Base-by-base conservation (phyloP, 1,140 invertebrate species). In the Psilanteris sp. region DNA sequence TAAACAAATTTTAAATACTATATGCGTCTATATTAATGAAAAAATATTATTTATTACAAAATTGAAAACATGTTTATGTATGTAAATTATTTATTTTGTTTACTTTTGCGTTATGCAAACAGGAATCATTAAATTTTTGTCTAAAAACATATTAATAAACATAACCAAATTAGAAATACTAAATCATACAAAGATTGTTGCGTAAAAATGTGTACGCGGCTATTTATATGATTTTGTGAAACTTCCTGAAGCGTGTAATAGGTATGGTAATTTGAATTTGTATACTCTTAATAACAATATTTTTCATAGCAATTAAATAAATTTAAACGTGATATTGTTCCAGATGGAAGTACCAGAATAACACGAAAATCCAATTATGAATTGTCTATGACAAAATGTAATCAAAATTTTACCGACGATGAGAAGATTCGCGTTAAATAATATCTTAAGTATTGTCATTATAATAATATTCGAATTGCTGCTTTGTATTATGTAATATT, bases 231-330 rank as follows among this genome's bases (percentile, higher is more conserved):
- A 27, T 14, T 27, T 44, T 44, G 11, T 7, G 22, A 22, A 44
- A 44, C 24, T 27, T n/a, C 1, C n/a, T 27, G 22, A 27, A 44
- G 14, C 15, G 6, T 3, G 5, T 8, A 27, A n/a, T 20, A 44
- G n/a, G n/a, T 7, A 44, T 20, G 2, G 5, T 20, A 2, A 20
- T 5, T 20, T 3, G 5, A 20, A 20, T 20, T 20, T 2, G 18
- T 20, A 11, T 3, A 39, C 18, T 11, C 9, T 39, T 22, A 22
- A 11, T 11, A 10, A 39, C 5, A 39, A 39, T 39, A 22, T 39
- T 46, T 22, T n/a, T 20, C 15, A 26, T 20, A 31, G 6, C 20
- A 48, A 31, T 32, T 18, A 48, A 32, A 29, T 16, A 48, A 48
- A 29, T 31, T 7, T 7, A 11, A 43, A 26, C 9, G 13, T 6